phyloP scores from a whole-genome alignment of 2,888 invertebrate genomes.

The Pseudococcus viburni region DNA sequence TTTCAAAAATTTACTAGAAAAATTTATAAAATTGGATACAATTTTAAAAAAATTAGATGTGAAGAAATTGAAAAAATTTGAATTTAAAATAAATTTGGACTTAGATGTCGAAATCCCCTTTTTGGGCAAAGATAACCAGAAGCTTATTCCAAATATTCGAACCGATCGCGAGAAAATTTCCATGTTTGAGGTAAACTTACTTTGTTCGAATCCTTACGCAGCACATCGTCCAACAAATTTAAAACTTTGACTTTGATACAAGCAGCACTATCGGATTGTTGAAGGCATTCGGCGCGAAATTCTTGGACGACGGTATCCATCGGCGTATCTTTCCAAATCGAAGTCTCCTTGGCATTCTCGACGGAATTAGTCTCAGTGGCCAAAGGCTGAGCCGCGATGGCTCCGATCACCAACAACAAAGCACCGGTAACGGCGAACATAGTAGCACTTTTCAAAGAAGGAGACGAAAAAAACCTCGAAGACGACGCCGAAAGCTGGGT shows the following conservation, averaged over 20 bases:
- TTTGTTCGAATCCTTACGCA: constrained; percentile 85
- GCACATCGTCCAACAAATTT: constrained; percentile 82
- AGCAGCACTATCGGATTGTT: constrained; percentile 83
- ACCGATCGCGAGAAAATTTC: too few relatives aligned
- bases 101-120: too few relatives aligned
- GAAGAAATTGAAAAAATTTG: too few relatives aligned
- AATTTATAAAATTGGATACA: too few relatives aligned
- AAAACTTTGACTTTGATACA: constrained; percentile 89
- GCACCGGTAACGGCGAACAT: constrained; percentile 30
- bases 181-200: constrained; percentile 72
- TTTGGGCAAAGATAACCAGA: too few relatives aligned
- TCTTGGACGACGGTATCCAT: constrained; percentile 83
- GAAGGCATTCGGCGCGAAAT: constrained; percentile 82
- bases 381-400: constrained; percentile 65
- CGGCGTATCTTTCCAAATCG: constrained; percentile 80
- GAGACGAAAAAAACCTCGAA: neutral
- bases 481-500: neutral
- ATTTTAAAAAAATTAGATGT: too few relatives aligned
- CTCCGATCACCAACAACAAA: constrained; percentile 51
- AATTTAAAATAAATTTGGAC: too few relatives aligned
- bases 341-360: constrained; percentile 40
- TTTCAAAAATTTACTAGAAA: too few relatives aligned
- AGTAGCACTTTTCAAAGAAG: neutral
- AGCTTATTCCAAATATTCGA: too few relatives aligned
- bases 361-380: constrained; percentile 58